Base-by-base conservation (phyloP, 2,113 vertebrate species). In the Prunella himalayana region DNA sequence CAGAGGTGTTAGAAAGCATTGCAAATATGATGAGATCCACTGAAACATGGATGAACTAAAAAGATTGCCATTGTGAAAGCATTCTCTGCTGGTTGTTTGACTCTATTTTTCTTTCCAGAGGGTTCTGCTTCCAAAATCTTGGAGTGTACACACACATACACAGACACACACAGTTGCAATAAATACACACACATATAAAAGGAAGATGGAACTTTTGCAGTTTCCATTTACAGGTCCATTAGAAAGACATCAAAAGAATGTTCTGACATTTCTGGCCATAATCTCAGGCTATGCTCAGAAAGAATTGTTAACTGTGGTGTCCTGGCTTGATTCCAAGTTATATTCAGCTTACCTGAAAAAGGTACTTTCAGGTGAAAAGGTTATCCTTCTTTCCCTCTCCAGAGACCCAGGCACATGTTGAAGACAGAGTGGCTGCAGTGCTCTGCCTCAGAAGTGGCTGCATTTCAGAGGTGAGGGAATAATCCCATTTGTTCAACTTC, bases 281-380 rank as follows among this genome's bases (percentile, higher is more conserved):
- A 86, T 71, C 51, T 27, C 56, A 75, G 93, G 5, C 63, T 75
- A 27, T 27, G 49, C 44, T 79, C 4, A 6, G 49, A 75, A 47
- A 82, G 51, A 78, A 86, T 8, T 68, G 44, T 41, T 82, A 89
- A 68, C 94, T 82, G 83, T 41, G 20, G 39, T 56, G 47, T 51
- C 73, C 80, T 88, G 86, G 76, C 65, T 89, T 64, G 65, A 76
- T 84, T 89, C 81, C 86, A 85, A 79, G 57, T 49, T 87, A 41
- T 57, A 92, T 92, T 92, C 83, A 86, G 49, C 25, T 90, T 71
- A 86, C 69, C 88, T 86, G 64, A 78, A 81, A 86, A 90, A 86
- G 65, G 72, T 81, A 93, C 45, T 90, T 92, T 93, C 76, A 82
- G 88, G 79, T 93, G 86, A 56, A 95, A 95, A 93, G 80, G 90